Conservation (phyloP, 1,140 invertebrate species). For the Drosophila tani region DNA sequence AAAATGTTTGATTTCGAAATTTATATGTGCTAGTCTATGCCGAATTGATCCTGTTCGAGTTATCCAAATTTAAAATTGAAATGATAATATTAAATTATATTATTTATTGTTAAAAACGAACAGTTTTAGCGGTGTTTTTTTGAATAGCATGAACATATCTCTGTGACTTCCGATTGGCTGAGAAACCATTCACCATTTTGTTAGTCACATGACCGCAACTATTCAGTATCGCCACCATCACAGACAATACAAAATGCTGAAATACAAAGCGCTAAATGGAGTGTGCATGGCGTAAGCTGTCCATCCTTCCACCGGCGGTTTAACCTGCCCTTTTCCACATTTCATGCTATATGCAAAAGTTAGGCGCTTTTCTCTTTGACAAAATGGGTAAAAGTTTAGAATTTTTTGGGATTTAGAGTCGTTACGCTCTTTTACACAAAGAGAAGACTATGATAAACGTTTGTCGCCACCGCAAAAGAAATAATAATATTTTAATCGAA, state of each 20-base stretch:
- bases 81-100: background rate
- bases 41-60: background rate
- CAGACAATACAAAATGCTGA: conserved; percentile 36
- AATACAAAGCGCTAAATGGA: conserved; percentile 31
- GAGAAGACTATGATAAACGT: background rate
- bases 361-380: conserved; percentile 36
- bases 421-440: conserved; percentile 21
- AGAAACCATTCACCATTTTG: background rate
- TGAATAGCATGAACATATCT: no score
- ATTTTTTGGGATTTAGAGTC: conserved; percentile 26
- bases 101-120: no score
- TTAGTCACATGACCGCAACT: conserved; percentile 1
- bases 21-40: conserved; percentile 1
- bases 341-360: conserved; percentile 8
- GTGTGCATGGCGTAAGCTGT: conserved; percentile 22
- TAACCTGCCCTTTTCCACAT: background rate
- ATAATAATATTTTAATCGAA: background rate
- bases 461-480: background rate
- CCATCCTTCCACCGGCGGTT: background rate
- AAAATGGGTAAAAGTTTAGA: background rate
- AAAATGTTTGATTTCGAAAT: conserved; percentile 5
- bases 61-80: background rate
- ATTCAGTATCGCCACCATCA: conserved; percentile 1
- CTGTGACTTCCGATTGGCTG: background rate
- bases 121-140: no score